These are phyloP conservation scores for Amiota mariae DNA, from an alignment of 2,888 invertebrate genomes.

Conservation along the genomic window DNA sequence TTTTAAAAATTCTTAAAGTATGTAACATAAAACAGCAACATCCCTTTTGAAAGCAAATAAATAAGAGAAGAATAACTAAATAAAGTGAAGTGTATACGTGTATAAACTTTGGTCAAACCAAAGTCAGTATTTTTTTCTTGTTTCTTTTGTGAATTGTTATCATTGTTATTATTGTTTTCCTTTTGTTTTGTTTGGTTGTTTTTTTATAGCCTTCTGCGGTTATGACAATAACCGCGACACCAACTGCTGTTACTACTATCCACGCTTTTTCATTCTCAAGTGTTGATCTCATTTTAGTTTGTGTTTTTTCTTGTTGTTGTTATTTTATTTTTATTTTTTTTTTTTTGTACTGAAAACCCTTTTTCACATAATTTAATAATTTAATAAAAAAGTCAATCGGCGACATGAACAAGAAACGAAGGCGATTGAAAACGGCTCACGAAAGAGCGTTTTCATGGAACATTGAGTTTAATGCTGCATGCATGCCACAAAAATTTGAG, in stretches of 20 bases:
- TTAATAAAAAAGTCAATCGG: conserved; percentile 20
- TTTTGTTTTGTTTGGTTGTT: not conserved
- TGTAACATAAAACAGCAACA: too few relatives aligned
- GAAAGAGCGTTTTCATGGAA: conserved; percentile 12
- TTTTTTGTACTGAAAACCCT: not conserved
- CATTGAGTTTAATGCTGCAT: not conserved
- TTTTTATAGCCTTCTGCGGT: conserved; percentile 30
- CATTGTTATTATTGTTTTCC: too few relatives aligned
- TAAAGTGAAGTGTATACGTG: too few relatives aligned
- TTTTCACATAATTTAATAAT: conserved; percentile 22
- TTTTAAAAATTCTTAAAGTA: too few relatives aligned
- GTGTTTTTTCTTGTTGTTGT: not conserved
- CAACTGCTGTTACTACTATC: conserved; percentile 36
- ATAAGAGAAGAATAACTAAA: too few relatives aligned
- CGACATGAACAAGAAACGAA: not conserved
- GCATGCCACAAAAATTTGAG: not conserved
- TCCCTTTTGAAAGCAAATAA: too few relatives aligned
- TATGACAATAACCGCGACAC: conserved; percentile 20
- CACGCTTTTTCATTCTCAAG: not conserved
- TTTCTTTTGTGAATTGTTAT: too few relatives aligned
- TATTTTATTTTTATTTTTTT: not conserved
- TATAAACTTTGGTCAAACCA: too few relatives aligned
- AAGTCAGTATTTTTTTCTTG: too few relatives aligned
- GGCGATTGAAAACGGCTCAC: not conserved
- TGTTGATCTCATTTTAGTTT: conserved; percentile 2